These are phyloP conservation scores for Vannuccia rotundouncinata DNA, from an alignment of 2,888 invertebrate genomes.

Conservation along the genomic window DNA sequence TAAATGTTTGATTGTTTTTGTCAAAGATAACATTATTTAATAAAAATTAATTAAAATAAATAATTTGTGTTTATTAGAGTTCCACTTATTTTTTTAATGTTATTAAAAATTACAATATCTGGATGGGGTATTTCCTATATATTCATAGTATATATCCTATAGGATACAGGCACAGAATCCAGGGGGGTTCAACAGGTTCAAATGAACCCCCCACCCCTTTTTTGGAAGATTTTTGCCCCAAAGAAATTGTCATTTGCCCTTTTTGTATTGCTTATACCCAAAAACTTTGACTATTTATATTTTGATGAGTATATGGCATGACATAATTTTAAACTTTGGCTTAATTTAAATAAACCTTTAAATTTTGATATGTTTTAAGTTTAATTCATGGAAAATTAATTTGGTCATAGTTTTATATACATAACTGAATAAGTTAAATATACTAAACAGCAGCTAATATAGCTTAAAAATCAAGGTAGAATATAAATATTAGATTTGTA, in stretches of 20 bases:
- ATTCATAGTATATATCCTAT: too few species aligned
- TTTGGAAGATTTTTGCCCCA: too few species aligned
- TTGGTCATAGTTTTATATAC: neutral
- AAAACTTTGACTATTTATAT: constrained; percentile 16
- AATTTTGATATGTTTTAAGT: constrained; percentile 9
- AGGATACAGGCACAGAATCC: neutral
- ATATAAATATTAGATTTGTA: neutral
- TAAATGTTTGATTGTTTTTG: too few species aligned
- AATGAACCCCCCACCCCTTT: constrained; percentile 21
- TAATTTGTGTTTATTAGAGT: too few species aligned
- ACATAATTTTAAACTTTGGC: constrained; percentile 17
- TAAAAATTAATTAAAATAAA: too few species aligned
- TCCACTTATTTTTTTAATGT: too few species aligned
- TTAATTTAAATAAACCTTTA: constrained; percentile 10
- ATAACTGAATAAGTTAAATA: constrained; percentile 23
- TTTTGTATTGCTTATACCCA: constrained; percentile 7
- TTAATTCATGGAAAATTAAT: constrained; percentile 22
- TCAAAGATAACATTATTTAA: too few species aligned
- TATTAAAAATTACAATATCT: too few species aligned
- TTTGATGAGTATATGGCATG: constrained; percentile 8
- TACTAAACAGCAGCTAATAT: neutral
- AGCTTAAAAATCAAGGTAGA: neutral
- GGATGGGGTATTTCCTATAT: too few species aligned
- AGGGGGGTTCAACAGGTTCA: constrained; percentile 19
- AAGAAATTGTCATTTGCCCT: constrained; percentile 21